Base-by-base conservation (phyloP, 2,888 invertebrate species). In the Rhogogaster chlorosoma region DNA sequence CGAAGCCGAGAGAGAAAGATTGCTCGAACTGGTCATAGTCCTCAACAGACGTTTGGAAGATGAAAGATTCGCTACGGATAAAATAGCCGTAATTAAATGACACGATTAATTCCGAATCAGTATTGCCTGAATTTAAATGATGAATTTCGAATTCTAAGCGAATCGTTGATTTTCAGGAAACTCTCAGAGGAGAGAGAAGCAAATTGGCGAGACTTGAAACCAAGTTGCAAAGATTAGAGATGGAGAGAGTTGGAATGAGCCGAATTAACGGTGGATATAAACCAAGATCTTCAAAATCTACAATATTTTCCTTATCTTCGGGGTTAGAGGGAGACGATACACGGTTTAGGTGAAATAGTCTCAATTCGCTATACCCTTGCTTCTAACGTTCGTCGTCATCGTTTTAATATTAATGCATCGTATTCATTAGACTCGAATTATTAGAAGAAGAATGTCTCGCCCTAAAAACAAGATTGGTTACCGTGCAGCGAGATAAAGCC, bases 361-460 rank as follows among this genome's bases (percentile, higher is more conserved):
- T 42, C n/a, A 67, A 80, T 84, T 80, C 32, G 6, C 53, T 6
- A n/a, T n/a, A 49, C 5, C n/a, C 6, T n/a, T 0, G n/a, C n/a
- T 49, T 38, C 6, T 6, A 49, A 18, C 6, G 5, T 6, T 49
- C 5, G 18, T 49, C 18, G 6, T 49, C 10, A 49, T 5, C 4
- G 10, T 10, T 36, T 85, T 0, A 61, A 64, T 15, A 53, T 4
- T 77, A 45, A 53, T 71, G 5, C n/a, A 49, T 82, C 15, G 36
- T 26, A 22, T 80, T 45, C 64, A 85, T 22, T 86, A 94, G 94
- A 89, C 91, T 96, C 84, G 96, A 96, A 90, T 92, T 96, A 84
- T 94, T 96, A 0, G 95, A 96, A 89, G 96, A 96, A 92, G 96
- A 95, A 88, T 94, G 96, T 67, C 95, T 96, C 90, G 95, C 96